These are phyloP conservation scores for Heliothis peltigera DNA, from an alignment of 2,888 invertebrate genomes.

Conservation along the genomic window DNA sequence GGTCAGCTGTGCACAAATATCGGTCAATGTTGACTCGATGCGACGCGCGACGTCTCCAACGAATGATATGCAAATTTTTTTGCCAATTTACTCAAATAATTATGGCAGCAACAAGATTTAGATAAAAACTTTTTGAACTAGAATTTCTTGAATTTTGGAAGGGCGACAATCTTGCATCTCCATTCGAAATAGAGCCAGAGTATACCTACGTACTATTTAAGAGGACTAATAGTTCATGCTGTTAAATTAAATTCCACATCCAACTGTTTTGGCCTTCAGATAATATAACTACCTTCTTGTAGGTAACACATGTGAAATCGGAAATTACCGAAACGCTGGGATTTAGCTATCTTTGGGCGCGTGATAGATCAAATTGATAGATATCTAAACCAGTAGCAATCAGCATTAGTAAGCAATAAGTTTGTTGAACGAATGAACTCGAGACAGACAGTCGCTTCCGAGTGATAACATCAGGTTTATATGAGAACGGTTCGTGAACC, in stretches of 20 bases:
- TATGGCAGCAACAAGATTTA: background rate
- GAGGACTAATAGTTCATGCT: no score
- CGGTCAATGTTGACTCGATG: conserved; percentile 70
- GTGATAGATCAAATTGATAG: conserved; percentile 31
- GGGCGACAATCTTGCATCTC: background rate
- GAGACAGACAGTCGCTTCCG: conserved; percentile 29
- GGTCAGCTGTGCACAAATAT: conserved; percentile 58
- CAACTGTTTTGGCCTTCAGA: background rate
- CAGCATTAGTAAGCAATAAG: conserved; percentile 13
- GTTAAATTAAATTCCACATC: no score
- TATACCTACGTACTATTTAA: no score
- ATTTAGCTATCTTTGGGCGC: background rate
- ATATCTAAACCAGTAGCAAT: conserved; percentile 7
- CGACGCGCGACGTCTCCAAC: conserved; percentile 47
- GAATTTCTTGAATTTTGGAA: background rate
- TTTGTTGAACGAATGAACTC: conserved; percentile 36
- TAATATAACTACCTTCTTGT: no score
- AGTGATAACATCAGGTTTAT: conserved; percentile 66
- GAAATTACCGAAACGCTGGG: background rate
- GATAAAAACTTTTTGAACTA: background rate
- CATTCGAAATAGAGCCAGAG: background rate
- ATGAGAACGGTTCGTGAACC: conserved; percentile 59
- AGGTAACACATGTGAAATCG: no score
- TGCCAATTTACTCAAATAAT: background rate
- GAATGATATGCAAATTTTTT: conserved; percentile 50